Conservation (phyloP, 2,113 vertebrate genomes). For the Neomonachus schauinslandi region DNA sequence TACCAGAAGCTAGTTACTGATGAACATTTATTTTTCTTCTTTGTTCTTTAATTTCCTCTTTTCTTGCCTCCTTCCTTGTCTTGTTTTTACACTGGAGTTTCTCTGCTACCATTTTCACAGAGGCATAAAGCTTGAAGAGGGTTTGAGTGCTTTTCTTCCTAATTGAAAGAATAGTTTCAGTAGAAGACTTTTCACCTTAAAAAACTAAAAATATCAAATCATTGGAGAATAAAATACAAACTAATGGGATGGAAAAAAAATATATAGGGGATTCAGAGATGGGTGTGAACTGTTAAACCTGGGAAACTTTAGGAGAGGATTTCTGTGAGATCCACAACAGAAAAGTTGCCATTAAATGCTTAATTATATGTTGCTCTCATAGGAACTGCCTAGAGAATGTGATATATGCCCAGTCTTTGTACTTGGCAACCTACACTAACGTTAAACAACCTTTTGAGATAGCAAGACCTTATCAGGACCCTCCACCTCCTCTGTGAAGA, state of each 20-base stretch:
- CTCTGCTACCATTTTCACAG: slow-evolving; percentile 37
- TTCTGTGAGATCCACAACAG: neutral
- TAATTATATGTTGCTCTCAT: neutral
- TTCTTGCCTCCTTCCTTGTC: neutral
- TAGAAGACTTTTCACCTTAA: slow-evolving; percentile 49
- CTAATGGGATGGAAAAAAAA: neutral
- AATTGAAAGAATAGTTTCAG: slow-evolving; percentile 52
- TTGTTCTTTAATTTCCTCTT: slow-evolving; percentile 38
- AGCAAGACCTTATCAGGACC: neutral
- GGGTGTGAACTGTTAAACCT: neutral
- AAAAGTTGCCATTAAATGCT: neutral
- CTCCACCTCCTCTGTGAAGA: neutral
- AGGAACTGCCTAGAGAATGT: too few relatives aligned
- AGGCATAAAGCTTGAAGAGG: slow-evolving; percentile 17
- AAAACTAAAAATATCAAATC: slow-evolving; percentile 50
- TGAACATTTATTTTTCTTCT: neutral
- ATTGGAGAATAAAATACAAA: slow-evolving; percentile 55
- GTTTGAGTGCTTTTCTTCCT: slow-evolving; percentile 13
- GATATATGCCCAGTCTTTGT: neutral
- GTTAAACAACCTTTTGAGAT: neutral
- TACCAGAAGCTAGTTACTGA: neutral
- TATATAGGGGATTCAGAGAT: neutral
- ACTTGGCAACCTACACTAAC: neutral
- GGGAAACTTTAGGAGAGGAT: neutral
- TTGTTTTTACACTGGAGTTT: neutral